phyloP scores from a whole-genome alignment of 2,797 vertebrate genomes.

The Gymnothorax reevesii region DNA sequence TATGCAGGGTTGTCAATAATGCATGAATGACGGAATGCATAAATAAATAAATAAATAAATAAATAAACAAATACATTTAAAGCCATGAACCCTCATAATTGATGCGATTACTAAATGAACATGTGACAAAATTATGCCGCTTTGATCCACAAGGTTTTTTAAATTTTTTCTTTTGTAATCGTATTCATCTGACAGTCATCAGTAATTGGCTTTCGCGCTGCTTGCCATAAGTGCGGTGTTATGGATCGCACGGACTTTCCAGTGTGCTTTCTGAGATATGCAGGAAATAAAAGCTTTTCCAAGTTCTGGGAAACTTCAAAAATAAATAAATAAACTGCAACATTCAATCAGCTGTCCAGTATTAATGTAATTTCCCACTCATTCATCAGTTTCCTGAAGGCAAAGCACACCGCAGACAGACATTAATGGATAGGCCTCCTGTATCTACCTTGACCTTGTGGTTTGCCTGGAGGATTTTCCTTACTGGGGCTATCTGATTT shows the following conservation, averaged over 20 bases:
- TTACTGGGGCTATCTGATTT: constrained; percentile 20
- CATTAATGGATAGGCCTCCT: not conserved
- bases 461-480: constrained; percentile 11
- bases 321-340: not conserved
- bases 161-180: constrained; percentile 1
- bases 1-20: not conserved
- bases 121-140: not conserved
- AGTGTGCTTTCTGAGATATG: constrained; percentile 37
- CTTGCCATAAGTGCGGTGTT: constrained; percentile 12
- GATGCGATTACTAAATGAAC: not conserved
- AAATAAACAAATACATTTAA: not conserved
- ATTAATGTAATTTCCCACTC: constrained; percentile 17
- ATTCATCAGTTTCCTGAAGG: constrained; percentile 26
- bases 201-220: constrained; percentile 14
- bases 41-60: not conserved
- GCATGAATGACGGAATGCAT: not conserved
- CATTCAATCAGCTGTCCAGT: not conserved
- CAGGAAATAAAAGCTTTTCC: not conserved
- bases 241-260: constrained; percentile 25
- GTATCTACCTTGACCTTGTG: constrained; percentile 20
- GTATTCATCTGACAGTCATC: not conserved
- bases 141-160: not conserved
- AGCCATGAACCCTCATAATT: not conserved
- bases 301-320: constrained; percentile 23
- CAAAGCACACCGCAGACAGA: constrained; percentile 14